Conservation (phyloP, 2,113 vertebrate genomes). For the Melanocharis versteri region DNA sequence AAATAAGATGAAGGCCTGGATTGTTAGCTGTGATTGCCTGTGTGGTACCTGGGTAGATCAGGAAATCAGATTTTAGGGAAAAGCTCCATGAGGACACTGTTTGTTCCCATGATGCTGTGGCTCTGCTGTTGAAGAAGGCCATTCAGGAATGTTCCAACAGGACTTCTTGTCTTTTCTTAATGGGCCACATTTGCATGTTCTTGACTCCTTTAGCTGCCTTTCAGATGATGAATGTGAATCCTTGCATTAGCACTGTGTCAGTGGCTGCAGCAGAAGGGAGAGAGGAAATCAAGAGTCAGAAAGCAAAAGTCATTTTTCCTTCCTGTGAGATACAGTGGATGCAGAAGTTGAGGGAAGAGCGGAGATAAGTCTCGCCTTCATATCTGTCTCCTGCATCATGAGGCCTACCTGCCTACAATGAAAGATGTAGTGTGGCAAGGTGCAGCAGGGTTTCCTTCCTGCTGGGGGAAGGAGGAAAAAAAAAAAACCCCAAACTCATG, state of each 20-base stretch:
- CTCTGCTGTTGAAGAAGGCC: not conserved
- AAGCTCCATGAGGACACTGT: not conserved
- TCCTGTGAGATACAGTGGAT: not conserved
- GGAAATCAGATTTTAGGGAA: not conserved
- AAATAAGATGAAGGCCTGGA: not conserved
- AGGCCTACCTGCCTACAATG: not conserved
- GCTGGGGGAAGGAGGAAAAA: not conserved
- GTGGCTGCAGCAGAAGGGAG: not conserved
- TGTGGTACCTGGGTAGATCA: not conserved
- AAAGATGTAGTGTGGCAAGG: not conserved
- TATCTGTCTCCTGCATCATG: not conserved
- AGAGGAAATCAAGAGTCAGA: not conserved
- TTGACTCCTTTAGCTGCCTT: not conserved
- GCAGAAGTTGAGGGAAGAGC: not conserved
- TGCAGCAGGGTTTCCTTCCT: not conserved
- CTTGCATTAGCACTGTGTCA: not conserved
- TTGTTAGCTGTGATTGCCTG: not conserved
- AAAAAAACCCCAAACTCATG: rapidly evolving
- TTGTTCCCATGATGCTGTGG: not conserved
- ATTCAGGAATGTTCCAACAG: not conserved
- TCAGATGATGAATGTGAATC: not conserved
- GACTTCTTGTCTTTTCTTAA: not conserved
- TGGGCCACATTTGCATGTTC: not conserved
- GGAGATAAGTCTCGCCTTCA: not conserved
- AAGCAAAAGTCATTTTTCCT: not conserved